These are phyloP conservation scores for Apostichopus parvimensis DNA, from an alignment of 35 echinoderm and acorn worm genomes.

Conservation along the genomic window DNA sequence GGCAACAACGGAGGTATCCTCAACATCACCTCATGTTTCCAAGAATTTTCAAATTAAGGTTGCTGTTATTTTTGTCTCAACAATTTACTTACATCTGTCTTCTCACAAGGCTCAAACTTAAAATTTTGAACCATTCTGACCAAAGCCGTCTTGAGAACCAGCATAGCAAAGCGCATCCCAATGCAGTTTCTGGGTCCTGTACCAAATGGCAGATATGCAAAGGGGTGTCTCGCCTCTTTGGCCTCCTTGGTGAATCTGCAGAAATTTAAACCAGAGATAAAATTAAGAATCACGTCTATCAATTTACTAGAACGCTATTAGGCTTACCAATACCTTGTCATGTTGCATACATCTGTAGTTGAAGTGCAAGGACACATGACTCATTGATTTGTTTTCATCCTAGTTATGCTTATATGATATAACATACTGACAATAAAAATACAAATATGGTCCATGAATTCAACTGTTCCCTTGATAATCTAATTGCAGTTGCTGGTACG, in stretches of 20 bases:
- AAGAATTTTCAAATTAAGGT: neutral
- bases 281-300: neutral
- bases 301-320: neutral
- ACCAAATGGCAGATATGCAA: constrained; percentile 55
- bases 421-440: neutral
- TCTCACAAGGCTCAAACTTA: constrained; percentile 44
- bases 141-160: constrained; percentile 26
- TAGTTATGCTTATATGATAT: neutral
- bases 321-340: neutral
- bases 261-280: neutral
- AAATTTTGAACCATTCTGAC: constrained; percentile 33
- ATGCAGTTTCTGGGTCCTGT: constrained; percentile 58
- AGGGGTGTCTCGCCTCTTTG: constrained; percentile 42
- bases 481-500: too few relatives aligned
- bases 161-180: constrained; percentile 48
- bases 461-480: too few relatives aligned
- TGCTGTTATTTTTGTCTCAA: too few relatives aligned
- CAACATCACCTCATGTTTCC: neutral
- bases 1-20: neutral
- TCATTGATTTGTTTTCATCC: neutral
- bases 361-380: too few relatives aligned
- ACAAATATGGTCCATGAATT: too few relatives aligned
- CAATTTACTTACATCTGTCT: constrained; percentile 7
- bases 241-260: constrained; percentile 52
- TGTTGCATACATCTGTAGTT: neutral